Percentiles rank a stretch among this genome's conserved stretches.
Evolutionary conservation across 2,113 vertebrate species (phyloP).

Genomic region (Silurus glanis): DNA sequence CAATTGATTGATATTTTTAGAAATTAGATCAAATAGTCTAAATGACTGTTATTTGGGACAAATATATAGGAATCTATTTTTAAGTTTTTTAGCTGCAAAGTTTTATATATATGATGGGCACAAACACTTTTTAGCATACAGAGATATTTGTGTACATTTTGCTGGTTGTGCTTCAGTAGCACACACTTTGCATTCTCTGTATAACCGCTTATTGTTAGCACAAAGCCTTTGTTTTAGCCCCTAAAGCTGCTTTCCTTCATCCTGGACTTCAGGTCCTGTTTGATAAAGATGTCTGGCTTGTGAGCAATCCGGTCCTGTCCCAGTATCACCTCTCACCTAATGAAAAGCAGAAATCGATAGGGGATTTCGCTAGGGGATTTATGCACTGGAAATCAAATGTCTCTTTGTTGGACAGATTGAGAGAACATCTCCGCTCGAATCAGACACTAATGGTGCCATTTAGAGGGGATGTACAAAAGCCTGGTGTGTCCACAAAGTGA

Average conservation of each 20-base stretch:
- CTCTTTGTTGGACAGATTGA: conserved; percentile 40
- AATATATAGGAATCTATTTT: no score
- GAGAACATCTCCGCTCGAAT: conserved; percentile 26
- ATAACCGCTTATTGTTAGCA: not conserved
- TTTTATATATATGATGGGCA: not conserved
- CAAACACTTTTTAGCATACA: not conserved
- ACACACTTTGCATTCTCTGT: not conserved
- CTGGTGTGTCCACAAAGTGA: not conserved
- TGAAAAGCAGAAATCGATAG: conserved; percentile 51
- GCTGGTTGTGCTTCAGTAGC: no score
- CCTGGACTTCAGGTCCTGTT: not conserved
- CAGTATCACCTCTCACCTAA: conserved; percentile 27
- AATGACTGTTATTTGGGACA: no score
- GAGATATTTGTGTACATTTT: not conserved
- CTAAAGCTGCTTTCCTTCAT: not conserved
- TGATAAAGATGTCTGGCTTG: conserved; percentile 39
- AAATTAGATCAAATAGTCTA: no score
- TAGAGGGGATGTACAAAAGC: conserved; percentile 15
- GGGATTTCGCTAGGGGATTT: conserved; percentile 35
- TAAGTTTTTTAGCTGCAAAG: no score
- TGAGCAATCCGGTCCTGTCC: conserved; percentile 18
- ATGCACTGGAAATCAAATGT: conserved; percentile 46
- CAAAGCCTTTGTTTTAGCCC: not conserved
- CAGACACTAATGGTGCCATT: conserved; percentile 42
- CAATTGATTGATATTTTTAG: no score